Base-by-base conservation (phyloP, 1,140 invertebrate species). In the Megathymus violae region DNA sequence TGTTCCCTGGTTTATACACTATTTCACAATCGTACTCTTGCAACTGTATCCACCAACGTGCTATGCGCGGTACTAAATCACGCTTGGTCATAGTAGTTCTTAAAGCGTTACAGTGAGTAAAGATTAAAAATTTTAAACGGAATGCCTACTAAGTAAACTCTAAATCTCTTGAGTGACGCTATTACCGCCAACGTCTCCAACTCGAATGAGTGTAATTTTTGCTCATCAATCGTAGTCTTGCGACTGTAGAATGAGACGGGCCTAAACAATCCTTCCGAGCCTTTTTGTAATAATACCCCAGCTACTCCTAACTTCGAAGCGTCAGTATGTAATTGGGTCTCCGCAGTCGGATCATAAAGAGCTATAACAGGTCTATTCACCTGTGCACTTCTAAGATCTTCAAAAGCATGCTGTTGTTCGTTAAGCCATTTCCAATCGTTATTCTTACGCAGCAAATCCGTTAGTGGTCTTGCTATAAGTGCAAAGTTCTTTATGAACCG, bases 401-500 rank as follows among this genome's bases (percentile, higher is more conserved):
- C 25, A 64, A 69, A 69, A 0, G 66, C 40, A 13, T 54, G 1
- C 27, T 10, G 17, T 11, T 61, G 13, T 9, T 40, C 31, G 6
- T 40, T 14, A 0, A 10, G 34, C 54, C 66, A 68, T 41, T 44
- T 54, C 61, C 66, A 68, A 16, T 11, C n/a, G 11, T 60, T 27
- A 17, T 51, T 43, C 10, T 59, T 62, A n/a, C n/a, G n/a, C 15
- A 67, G 17, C 3, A 72, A 54, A 10, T 60, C 13, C 0, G 63
- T 64, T 11, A 69, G 14, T 2, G 66, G 70, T 0, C 54, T 14
- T 2, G 59, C 58, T 5, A 66, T 65, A 4, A 69, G 9, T 7
- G 70, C 62, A 48, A 66, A 72, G 10, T 59, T 19, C 15, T 43
- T 51, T 3, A 70, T 47, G 36, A 74, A 74, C 10, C 71, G 51